Percentiles rank a stretch among this genome's conserved stretches.
phyloP scores from a whole-genome alignment of 2,797 vertebrate genomes.

The Megalops cyprinoides region DNA sequence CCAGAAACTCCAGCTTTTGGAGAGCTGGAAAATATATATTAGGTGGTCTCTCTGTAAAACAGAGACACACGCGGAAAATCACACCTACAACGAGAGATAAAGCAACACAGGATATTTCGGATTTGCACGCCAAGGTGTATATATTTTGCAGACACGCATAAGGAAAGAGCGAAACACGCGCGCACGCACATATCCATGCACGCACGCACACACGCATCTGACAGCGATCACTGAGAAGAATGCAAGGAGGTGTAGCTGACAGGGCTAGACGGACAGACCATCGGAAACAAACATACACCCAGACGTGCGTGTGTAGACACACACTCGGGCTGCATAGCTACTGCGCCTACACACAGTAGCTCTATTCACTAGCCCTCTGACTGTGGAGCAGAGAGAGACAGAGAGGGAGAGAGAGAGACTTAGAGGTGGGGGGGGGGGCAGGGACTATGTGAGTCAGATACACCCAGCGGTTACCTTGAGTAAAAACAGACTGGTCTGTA shows the following conservation, averaged over 20 bases:
- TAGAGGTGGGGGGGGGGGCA: background rate
- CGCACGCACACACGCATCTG: no score
- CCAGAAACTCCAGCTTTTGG: no score
- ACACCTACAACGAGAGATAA: no score
- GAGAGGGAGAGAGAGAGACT: background rate
- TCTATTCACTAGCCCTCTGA: conserved; percentile 60
- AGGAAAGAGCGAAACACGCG: no score
- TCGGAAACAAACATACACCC: conserved; percentile 25
- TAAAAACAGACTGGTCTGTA: conserved; percentile 70
- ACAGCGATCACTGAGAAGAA: background rate
- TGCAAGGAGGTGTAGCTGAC: background rate
- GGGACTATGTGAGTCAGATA: conserved; percentile 27
- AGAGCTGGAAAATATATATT: no score
- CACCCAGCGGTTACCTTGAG: conserved; percentile 63
- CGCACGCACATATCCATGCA: no score
- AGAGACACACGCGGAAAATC: background rate
- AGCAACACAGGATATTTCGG: no score
- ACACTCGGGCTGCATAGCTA: conserved; percentile 40
- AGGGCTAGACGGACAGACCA: conserved; percentile 25
- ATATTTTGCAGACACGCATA: no score
- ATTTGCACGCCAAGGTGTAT: no score
- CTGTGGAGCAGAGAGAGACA: background rate
- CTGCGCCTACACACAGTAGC: conserved; percentile 57
- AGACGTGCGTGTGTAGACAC: conserved; percentile 49
- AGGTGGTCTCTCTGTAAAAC: no score